Conservation (phyloP, 2,113 vertebrate species). For the Camelus bactrianus region DNA sequence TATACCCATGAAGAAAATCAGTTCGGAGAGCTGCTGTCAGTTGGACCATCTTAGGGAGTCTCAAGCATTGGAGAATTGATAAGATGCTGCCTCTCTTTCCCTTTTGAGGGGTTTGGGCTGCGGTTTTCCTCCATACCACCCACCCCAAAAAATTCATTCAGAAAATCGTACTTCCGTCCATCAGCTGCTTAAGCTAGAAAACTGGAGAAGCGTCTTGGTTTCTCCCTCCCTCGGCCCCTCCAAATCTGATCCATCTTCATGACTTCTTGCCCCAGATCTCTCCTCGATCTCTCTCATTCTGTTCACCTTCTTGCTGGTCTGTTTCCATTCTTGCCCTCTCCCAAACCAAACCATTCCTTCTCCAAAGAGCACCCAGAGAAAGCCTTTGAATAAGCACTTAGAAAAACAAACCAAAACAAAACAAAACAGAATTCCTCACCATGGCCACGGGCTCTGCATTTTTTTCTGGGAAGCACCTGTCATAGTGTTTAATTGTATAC, state of each 20-base stretch:
- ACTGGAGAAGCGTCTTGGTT: background rate
- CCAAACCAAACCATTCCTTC: background rate
- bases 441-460: background rate
- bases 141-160: background rate
- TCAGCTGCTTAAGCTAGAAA: background rate
- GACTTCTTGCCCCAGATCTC: background rate
- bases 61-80: background rate
- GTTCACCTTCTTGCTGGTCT: background rate
- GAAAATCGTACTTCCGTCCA: background rate
- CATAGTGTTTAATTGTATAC: background rate
- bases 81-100: background rate
- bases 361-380: background rate
- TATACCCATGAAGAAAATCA: background rate
- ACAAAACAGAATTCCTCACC: background rate
- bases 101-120: background rate
- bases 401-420: background rate
- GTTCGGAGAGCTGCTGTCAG: background rate
- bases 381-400: background rate
- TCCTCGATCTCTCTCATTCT: background rate
- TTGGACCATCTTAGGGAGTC: background rate
- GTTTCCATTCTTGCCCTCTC: background rate
- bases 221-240: rapidly evolving
- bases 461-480: background rate
- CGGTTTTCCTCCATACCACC: background rate
- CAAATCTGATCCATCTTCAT: background rate